Evolutionary conservation across 30 jellyfish, hydroid and myxozoan genomes (phyloP).

Genomic region (Pelagia noctiluca): DNA sequence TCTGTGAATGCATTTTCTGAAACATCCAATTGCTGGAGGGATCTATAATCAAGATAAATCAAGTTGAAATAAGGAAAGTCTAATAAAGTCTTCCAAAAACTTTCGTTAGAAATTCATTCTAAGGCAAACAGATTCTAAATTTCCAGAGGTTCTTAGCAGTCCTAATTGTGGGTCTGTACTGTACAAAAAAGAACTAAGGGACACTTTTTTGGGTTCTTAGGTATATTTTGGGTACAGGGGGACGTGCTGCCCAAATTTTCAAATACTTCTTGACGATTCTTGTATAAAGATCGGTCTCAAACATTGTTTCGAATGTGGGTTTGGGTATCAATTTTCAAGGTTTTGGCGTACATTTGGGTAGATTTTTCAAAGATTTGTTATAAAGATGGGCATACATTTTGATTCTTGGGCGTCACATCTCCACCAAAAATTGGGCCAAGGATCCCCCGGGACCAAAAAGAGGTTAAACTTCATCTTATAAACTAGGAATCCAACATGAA

Average conservation of each 20-base stretch:
- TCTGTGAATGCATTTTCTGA: slow-evolving; percentile 36
- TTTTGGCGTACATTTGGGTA: not conserved
- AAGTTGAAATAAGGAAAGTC: not conserved
- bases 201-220: not conserved
- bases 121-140: too few relatives aligned
- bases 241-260: too few relatives aligned
- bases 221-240: not conserved
- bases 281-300: too few relatives aligned
- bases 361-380: not conserved
- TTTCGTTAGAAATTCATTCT: not conserved
- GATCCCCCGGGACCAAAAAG: too few relatives aligned
- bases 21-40: slow-evolving; percentile 43
- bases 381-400: not conserved
- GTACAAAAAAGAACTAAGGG: too few relatives aligned
- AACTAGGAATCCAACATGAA: not conserved
- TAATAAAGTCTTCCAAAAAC: too few relatives aligned
- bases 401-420: too few relatives aligned
- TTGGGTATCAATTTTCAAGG: not conserved
- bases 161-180: too few relatives aligned
- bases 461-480: not conserved
- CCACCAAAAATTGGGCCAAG: too few relatives aligned
- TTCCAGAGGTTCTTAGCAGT: too few relatives aligned
- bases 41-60: slow-evolving; percentile 12
- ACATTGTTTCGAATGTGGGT: slow-evolving; percentile 2
- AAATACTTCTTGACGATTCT: too few relatives aligned